Evolutionary conservation across 2,797 vertebrate species (phyloP).

Genomic region (Sciurus carolinensis): DNA sequence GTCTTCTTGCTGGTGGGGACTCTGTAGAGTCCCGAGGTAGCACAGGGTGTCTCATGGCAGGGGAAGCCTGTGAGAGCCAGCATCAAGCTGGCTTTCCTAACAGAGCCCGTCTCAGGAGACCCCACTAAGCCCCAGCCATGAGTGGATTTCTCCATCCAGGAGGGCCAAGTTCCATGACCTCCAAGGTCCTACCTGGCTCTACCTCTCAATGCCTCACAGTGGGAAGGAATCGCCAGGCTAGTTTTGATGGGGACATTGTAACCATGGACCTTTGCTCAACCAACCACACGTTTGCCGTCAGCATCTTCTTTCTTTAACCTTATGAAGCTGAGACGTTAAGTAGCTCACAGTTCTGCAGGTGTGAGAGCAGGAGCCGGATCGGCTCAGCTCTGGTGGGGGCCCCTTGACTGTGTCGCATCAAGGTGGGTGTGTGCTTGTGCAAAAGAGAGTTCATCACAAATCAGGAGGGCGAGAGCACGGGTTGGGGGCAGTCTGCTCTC

Average conservation of each 20-base stretch:
- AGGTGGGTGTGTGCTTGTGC: no score
- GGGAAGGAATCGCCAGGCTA: neutral
- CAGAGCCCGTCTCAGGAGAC: no score
- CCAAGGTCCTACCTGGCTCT: no score
- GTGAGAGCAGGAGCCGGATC: neutral
- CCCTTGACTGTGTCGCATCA: no score
- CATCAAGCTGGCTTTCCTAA: neutral
- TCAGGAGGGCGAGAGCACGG: no score
- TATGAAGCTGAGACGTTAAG: no score
- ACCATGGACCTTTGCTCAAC: neutral
- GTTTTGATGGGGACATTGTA: neutral
- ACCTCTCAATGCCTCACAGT: neutral
- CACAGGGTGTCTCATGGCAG: accelerated
- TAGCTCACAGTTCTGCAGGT: neutral
- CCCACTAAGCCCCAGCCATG: neutral
- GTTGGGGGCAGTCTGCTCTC: no score
- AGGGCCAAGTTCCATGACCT: neutral
- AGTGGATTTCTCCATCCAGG: neutral
- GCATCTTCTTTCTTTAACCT: no score
- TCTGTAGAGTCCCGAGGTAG: neutral
- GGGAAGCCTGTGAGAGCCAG: neutral
- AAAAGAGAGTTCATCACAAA: no score
- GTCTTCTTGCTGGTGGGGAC: neutral
- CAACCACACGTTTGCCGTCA: no score
- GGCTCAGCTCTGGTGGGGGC: no score